A percentile compares a stretch with the other conserved stretches of the same genome.
phyloP scores from a whole-genome alignment of 2,797 vertebrate species.

The Anas georgica region DNA sequence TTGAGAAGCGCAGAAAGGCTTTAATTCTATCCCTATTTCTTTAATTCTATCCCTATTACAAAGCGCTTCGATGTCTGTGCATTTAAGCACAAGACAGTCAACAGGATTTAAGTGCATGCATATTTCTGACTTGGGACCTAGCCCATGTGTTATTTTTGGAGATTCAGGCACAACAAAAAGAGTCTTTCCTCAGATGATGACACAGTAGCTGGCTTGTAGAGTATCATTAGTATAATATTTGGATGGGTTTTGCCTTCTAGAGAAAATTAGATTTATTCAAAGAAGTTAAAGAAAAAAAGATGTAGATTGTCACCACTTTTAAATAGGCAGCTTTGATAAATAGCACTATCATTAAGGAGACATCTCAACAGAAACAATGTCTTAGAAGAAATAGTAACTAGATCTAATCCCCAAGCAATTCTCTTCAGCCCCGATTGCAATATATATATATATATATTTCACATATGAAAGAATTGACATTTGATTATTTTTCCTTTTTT shows the following conservation, averaged over 20 bases:
- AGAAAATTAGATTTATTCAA: neutral
- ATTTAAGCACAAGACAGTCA: neutral
- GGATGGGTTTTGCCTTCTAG: neutral
- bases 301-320: neutral
- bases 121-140: neutral
- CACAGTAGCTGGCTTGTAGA: neutral
- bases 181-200: neutral
- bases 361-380: neutral
- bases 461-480: neutral
- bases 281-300: neutral
- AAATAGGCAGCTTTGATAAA: neutral
- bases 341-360: neutral
- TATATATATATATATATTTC: neutral
- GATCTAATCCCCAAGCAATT: neutral
- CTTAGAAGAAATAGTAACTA: neutral
- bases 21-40: neutral
- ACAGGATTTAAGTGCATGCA: neutral
- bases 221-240: neutral
- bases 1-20: neutral
- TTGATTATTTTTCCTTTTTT: neutral
- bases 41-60: neutral
- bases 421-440: neutral
- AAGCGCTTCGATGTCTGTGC: accelerated
- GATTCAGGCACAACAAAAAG: neutral
- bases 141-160: neutral